phyloP scores from a whole-genome alignment of 2,888 invertebrate species.

The Trissonchulus sp. region DNA sequence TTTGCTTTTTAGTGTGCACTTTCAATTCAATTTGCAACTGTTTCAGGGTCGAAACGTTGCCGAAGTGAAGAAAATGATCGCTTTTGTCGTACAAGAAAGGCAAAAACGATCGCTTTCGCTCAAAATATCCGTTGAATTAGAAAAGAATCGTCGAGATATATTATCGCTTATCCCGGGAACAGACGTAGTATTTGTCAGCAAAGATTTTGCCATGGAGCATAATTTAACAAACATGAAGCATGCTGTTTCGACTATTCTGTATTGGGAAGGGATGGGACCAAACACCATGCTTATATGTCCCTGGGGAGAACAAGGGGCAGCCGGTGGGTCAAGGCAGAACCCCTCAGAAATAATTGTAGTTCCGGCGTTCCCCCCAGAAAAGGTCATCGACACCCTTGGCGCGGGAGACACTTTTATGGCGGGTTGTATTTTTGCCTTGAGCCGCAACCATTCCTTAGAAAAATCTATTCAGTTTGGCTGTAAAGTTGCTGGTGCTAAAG shows the following conservation, averaged over 20 bases:
- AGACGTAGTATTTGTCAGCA: constrained; percentile 5
- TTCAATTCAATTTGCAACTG: too few relatives aligned
- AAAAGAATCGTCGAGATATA: background rate
- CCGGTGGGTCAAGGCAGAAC: constrained; percentile 1
- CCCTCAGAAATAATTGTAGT: background rate
- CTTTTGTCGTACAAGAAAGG: background rate
- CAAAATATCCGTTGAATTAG: background rate
- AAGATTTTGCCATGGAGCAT: background rate
- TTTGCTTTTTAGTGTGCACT: too few relatives aligned
- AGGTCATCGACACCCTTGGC: background rate
- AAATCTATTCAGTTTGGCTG: background rate
- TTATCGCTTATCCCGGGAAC: background rate
- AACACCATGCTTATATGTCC: background rate
- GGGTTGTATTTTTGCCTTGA: background rate
- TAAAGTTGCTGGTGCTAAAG: background rate
- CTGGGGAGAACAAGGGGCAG: background rate
- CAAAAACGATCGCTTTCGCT: background rate
- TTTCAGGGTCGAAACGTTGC: constrained; percentile 1
- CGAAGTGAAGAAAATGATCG: background rate
- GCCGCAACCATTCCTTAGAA: background rate
- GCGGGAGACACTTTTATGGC: background rate
- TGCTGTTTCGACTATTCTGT: background rate
- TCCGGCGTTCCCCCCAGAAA: constrained; percentile 10
- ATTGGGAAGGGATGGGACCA: background rate
- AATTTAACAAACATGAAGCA: background rate